Base-by-base conservation (phyloP, 1,140 invertebrate genomes). In the Orussus abietinus region DNA sequence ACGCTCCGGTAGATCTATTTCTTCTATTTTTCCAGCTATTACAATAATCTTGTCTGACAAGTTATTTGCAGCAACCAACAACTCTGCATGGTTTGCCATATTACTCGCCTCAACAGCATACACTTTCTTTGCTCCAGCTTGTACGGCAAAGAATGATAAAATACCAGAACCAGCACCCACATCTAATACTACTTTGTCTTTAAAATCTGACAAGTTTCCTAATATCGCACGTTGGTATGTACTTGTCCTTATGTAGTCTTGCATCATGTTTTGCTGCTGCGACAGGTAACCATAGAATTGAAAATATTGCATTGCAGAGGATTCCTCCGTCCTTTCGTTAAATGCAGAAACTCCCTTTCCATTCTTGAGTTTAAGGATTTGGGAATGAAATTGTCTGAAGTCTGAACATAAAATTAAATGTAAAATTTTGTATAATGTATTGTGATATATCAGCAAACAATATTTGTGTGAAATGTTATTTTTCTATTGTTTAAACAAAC, bases 261-360 rank as follows among this genome's bases (percentile, higher is more conserved):
- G 90, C 89, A 99, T 93, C 96, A 99, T 99, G 64, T 99, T 99
- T 75, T 99, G 96, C 72, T 99, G 96, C 68, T 99, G 96, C 32
- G 93, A 97, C 38, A 99, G 75, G 75, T 97, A 98, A 38, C 96
- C 94, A 75, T 99, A 98, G 75, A 98, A 98, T 78, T 98, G 85
- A 61, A 93, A 98, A 79, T 98, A 98, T 67, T 98, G 95, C 66
- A 90, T 89, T 19, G 95, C 95, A 12, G 94, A 97, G 1, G 94
- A 92, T 59, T 97, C 92, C 66, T 98, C 96, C 14, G 96, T 98
- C 65, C 96, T 79, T 48, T 94, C 87, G n/a, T 90, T 88, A 72
- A 98, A 98, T 38, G 94, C 86, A 1, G 90, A 94, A 3, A 82
- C 75, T 18, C 82, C 84, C 58, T 86, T 82, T 14, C 87, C 83